These are phyloP conservation scores for Metallyticus violacea DNA, from an alignment of 2,888 invertebrate species.

Conservation along the genomic window DNA sequence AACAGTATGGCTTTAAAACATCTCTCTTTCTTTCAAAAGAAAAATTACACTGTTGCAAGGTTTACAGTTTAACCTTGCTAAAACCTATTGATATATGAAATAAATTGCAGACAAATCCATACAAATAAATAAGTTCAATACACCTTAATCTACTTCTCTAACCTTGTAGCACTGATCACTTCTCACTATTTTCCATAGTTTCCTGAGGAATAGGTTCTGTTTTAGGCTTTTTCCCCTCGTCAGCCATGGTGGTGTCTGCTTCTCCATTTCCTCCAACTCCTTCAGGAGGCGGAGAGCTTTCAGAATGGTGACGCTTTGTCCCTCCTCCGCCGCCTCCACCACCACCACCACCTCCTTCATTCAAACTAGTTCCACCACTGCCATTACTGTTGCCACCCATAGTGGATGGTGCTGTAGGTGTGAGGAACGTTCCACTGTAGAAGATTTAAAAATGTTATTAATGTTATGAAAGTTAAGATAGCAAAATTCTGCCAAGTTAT, in stretches of 20 bases:
- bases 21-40: no score
- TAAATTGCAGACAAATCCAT: no score
- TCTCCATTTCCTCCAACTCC: conserved; percentile 9
- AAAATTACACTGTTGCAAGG: no score
- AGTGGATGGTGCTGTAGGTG: conserved; percentile 26
- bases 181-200: conserved; percentile 21
- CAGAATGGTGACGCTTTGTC: conserved; percentile 28
- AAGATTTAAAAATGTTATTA: not conserved
- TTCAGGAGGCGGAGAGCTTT: conserved; percentile 10
- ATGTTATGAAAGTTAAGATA: no score
- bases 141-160: not conserved
- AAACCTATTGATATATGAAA: no score
- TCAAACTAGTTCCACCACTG: not conserved
- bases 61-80: no score
- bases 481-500: no score
- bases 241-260: conserved; percentile 17
- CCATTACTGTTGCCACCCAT: not conserved
- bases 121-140: no score
- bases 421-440: conserved; percentile 34
- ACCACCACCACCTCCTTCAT: not conserved
- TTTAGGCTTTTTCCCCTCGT: conserved; percentile 28
- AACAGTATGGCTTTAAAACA: no score
- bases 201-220: conserved; percentile 3
- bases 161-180: conserved; percentile 16
- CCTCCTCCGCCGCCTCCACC: conserved; percentile 3